Conservation (phyloP, 2,888 invertebrate genomes). For the Hyposoter didymator region DNA sequence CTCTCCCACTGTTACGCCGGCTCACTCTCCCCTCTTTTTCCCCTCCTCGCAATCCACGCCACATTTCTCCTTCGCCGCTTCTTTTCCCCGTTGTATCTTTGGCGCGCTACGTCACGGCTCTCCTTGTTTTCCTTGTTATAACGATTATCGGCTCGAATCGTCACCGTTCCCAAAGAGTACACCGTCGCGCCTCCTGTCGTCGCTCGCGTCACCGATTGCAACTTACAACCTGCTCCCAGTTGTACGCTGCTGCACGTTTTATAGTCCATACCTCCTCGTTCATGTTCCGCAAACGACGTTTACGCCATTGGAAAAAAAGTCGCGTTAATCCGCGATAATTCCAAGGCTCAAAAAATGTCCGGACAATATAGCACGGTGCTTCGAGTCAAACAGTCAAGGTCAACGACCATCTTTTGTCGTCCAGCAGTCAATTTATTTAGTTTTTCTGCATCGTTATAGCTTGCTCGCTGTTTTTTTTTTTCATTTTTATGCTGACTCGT, state of each 20-base stretch:
- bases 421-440: not conserved
- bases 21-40: not conserved
- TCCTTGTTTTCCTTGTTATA: slow-evolving; percentile 65
- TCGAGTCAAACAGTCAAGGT: not conserved
- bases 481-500: not conserved
- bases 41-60: slow-evolving; percentile 48
- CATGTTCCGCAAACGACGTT: slow-evolving; percentile 53
- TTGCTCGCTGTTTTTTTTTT: not conserved
- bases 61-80: slow-evolving; percentile 11
- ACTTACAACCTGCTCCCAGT: not conserved
- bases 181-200: slow-evolving; percentile 67
- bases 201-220: slow-evolving; percentile 68
- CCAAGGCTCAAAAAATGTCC: slow-evolving; percentile 8
- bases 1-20: not conserved
- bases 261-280: slow-evolving; percentile 34
- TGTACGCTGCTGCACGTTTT: not conserved
- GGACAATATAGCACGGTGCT: not conserved
- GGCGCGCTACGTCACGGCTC: slow-evolving; percentile 58
- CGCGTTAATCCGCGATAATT: slow-evolving; percentile 15
- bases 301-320: slow-evolving; percentile 9
- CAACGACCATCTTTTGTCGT: not conserved
- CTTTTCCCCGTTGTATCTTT: slow-evolving; percentile 24
- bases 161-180: slow-evolving; percentile 49
- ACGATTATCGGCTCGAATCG: slow-evolving; percentile 61
- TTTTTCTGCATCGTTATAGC: not conserved